Conservation (phyloP, 2,888 invertebrate species). For the Ganaspis brasiliensis region DNA sequence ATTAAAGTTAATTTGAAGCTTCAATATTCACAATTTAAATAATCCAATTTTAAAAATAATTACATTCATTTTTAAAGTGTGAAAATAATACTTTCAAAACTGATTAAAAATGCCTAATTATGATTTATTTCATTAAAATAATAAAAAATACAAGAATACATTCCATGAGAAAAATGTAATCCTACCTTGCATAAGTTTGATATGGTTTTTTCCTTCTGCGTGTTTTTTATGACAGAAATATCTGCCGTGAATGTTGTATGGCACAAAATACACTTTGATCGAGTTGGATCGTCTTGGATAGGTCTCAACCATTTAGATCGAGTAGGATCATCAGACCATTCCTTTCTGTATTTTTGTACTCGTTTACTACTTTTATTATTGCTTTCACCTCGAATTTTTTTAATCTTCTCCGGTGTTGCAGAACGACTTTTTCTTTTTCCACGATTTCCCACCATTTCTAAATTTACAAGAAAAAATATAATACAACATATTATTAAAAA, state of each 20-base stretch:
- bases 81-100: no score
- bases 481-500: no score
- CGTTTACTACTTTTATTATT: not conserved
- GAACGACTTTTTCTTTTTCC: not conserved
- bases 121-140: no score
- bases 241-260: conserved; percentile 1
- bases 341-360: not conserved
- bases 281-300: not conserved
- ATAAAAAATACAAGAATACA: no score
- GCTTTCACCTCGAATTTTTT: conserved; percentile 6
- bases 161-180: no score
- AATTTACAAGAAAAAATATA: no score
- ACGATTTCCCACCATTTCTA: no score
- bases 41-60: no score
- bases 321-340: not conserved
- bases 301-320: not conserved
- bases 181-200: not conserved
- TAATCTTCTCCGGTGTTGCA: conserved; percentile 2
- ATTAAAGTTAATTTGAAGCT: no score
- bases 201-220: not conserved
- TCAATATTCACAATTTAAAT: no score
- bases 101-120: no score
- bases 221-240: conserved; percentile 31
- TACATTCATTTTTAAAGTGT: no score
- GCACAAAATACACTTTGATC: not conserved